Conservation (phyloP, 2,797 vertebrate species). For the Chiroxiphia lanceolata region DNA sequence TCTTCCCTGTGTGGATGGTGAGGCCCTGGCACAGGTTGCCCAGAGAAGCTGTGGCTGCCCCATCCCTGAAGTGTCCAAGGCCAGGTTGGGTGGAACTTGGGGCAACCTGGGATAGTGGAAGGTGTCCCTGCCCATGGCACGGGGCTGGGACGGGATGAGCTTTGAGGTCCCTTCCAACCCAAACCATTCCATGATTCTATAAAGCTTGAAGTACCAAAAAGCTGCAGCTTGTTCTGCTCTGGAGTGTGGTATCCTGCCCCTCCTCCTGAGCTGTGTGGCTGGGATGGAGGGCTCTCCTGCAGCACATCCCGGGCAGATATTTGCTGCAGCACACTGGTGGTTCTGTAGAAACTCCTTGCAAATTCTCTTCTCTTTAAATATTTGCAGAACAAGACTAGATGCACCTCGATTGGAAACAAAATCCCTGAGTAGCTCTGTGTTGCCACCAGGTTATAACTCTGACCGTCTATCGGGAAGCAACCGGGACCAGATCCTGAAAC, state of each 20-base stretch:
- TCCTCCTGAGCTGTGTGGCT: neutral
- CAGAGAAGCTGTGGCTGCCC: neutral
- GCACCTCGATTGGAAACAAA: conserved; percentile 91
- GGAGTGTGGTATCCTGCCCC: neutral
- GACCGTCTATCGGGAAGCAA: conserved; percentile 81
- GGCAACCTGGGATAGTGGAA: neutral
- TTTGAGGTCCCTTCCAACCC: neutral
- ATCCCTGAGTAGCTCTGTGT: conserved; percentile 79
- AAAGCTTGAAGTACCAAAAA: neutral
- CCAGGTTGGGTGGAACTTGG: neutral
- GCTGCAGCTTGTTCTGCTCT: neutral
- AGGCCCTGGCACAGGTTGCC: neutral
- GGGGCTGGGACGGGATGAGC: neutral
- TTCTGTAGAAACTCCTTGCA: neutral
- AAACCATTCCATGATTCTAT: neutral
- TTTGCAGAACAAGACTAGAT: conserved; percentile 90
- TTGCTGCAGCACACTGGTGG: fast-evolving
- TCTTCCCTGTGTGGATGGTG: neutral
- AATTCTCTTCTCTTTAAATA: conserved; percentile 40
- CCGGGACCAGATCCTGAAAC: conserved; percentile 85
- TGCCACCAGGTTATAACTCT: conserved; percentile 76
- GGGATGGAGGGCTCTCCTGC: neutral
- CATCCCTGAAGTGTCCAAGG: neutral
- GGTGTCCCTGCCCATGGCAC: neutral
- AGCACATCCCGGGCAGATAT: neutral